These are phyloP conservation scores for Atherinosoma microstoma DNA, from an alignment of 2,797 vertebrate species.

Conservation along the genomic window DNA sequence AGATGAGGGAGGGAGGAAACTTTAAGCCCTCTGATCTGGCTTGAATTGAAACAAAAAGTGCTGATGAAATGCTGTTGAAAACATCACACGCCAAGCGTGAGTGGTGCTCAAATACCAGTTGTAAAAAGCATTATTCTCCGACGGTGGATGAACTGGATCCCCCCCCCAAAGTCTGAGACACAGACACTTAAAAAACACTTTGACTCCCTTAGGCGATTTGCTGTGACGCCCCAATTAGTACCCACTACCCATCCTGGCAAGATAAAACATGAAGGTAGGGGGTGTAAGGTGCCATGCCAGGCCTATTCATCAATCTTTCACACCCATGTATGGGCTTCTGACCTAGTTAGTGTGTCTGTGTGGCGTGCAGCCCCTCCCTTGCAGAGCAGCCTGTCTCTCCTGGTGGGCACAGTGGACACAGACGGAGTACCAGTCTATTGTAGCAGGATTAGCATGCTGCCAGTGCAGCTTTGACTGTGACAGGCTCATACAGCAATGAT, in stretches of 20 bases:
- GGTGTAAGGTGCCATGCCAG: slow-evolving; percentile 79
- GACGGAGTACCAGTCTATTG: slow-evolving; percentile 69
- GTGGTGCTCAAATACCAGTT: slow-evolving; percentile 36
- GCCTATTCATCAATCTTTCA: slow-evolving; percentile 80
- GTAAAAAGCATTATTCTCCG: slow-evolving; percentile 50
- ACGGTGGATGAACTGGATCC: slow-evolving; percentile 57
- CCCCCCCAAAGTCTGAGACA: slow-evolving; percentile 35
- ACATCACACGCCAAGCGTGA: slow-evolving; percentile 8
- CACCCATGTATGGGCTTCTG: slow-evolving; percentile 71
- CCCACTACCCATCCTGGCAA: slow-evolving; percentile 64
- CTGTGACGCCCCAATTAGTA: slow-evolving; percentile 79
- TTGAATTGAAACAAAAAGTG: slow-evolving; percentile 32
- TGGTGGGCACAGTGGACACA: slow-evolving; percentile 62
- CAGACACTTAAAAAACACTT: slow-evolving; percentile 28
- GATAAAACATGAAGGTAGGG: slow-evolving; percentile 70
- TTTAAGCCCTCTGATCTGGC: slow-evolving; percentile 15
- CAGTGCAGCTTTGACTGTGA: slow-evolving; percentile 55
- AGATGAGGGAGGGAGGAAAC: slow-evolving; percentile 21
- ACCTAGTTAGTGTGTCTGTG: slow-evolving; percentile 78
- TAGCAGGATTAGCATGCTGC: slow-evolving; percentile 70
- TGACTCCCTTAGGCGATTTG: slow-evolving; percentile 57
- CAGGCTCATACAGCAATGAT: slow-evolving; percentile 54
- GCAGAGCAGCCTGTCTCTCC: slow-evolving; percentile 58
- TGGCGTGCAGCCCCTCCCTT: slow-evolving; percentile 55
- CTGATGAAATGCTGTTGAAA: slow-evolving; percentile 23